A percentile compares a stretch with the other conserved stretches of the same genome.
Evolutionary conservation across 2,113 vertebrate species (phyloP).

Genomic region (Eidolon helvum): DNA sequence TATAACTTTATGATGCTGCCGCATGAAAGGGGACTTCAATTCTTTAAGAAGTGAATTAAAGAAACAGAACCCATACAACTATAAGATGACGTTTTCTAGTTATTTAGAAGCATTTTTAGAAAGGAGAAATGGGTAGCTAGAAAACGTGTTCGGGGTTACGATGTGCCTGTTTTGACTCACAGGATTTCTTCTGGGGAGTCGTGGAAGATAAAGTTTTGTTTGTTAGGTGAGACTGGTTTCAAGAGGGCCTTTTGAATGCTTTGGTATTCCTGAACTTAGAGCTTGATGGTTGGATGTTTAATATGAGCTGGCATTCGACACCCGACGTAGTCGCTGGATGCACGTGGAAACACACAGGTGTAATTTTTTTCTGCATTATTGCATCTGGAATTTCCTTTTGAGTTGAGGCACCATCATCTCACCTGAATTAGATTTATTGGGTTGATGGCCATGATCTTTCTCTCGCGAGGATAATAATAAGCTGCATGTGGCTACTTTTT

Average conservation of each 20-base stretch:
- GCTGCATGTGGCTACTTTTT: background rate
- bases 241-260: background rate
- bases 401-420: background rate
- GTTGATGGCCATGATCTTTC: background rate
- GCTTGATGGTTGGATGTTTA: background rate
- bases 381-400: background rate
- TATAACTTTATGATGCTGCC: background rate
- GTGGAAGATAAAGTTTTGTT: background rate
- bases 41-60: background rate
- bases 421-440: background rate
- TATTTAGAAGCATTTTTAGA: background rate
- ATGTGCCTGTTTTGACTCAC: background rate
- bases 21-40: background rate
- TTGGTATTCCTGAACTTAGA: background rate
- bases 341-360: background rate
- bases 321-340: background rate
- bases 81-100: background rate
- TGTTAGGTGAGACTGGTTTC: background rate
- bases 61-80: background rate
- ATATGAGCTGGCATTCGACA: background rate
- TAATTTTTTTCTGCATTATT: background rate
- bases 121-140: background rate
- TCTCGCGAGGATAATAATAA: background rate
- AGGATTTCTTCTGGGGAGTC: background rate
- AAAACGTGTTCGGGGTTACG: background rate